These are phyloP conservation scores for Eristalinus aeneus DNA, from an alignment of 2,888 invertebrate species.

Conservation along the genomic window DNA sequence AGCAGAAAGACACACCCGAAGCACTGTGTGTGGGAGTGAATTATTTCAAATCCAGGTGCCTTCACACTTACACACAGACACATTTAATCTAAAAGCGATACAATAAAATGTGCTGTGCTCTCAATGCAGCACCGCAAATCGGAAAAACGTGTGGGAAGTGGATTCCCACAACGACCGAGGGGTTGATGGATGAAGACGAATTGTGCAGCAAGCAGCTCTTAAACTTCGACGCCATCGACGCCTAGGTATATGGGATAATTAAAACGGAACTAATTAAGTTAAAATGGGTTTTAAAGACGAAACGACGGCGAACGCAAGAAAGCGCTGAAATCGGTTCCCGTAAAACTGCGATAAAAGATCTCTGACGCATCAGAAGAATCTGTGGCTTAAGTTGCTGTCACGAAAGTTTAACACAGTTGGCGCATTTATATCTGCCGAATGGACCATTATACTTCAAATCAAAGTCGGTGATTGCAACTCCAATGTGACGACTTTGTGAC, in stretches of 20 bases:
- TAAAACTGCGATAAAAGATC: not conserved
- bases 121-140: not conserved
- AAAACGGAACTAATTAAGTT: not conserved
- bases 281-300: not conserved
- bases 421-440: not conserved
- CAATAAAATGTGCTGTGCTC: not conserved
- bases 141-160: not conserved
- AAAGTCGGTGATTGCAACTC: not conserved
- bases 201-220: not conserved
- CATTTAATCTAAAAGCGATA: not conserved
- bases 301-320: not conserved
- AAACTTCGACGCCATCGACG: not conserved
- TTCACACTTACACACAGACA: not conserved
- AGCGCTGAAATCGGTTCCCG: not conserved
- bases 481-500: not conserved
- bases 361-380: not conserved
- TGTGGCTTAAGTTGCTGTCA: not conserved
- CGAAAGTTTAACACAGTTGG: not conserved
- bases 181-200: not conserved
- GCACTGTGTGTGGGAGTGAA: not conserved
- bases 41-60: not conserved
- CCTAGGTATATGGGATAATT: not conserved
- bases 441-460: not conserved
- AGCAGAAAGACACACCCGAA: not conserved
- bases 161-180: not conserved